These are phyloP conservation scores for Hylaeus anthracinus DNA, from an alignment of 1,140 invertebrate genomes.

Conservation along the genomic window DNA sequence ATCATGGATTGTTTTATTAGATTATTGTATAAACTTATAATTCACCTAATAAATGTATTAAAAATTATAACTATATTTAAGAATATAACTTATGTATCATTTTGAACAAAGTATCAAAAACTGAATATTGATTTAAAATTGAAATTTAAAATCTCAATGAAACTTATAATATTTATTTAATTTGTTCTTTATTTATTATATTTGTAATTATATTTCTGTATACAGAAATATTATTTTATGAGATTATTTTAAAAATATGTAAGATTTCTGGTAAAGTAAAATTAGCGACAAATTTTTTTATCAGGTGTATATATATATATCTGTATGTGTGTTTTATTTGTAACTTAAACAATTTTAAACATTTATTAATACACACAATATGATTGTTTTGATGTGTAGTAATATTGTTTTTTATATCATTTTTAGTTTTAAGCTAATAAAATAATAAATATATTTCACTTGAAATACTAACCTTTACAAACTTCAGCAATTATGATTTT, in stretches of 20 bases:
- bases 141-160: slow-evolving; percentile 3
- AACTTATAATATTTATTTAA: not conserved
- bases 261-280: slow-evolving; percentile 21
- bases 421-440: not conserved
- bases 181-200: slow-evolving; percentile 5
- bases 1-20: slow-evolving; percentile 30
- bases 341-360: not conserved
- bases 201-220: not conserved
- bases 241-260: not conserved
- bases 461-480: too few relatives aligned
- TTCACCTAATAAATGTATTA: slow-evolving; percentile 1
- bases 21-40: slow-evolving; percentile 34
- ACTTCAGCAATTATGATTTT: too few relatives aligned
- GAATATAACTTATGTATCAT: slow-evolving; percentile 20
- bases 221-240: slow-evolving; percentile 7
- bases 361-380: not conserved
- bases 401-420: not conserved
- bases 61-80: slow-evolving; percentile 1
- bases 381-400: not conserved
- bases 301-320: not conserved
- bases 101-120: not conserved
- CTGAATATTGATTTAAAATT: slow-evolving; percentile 10
- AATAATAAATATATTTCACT: not conserved
- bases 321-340: not conserved
- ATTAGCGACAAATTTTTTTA: not conserved